These are phyloP conservation scores for Thunnus maccoyii DNA, from an alignment of 2,113 vertebrate species.

Conservation along the genomic window DNA sequence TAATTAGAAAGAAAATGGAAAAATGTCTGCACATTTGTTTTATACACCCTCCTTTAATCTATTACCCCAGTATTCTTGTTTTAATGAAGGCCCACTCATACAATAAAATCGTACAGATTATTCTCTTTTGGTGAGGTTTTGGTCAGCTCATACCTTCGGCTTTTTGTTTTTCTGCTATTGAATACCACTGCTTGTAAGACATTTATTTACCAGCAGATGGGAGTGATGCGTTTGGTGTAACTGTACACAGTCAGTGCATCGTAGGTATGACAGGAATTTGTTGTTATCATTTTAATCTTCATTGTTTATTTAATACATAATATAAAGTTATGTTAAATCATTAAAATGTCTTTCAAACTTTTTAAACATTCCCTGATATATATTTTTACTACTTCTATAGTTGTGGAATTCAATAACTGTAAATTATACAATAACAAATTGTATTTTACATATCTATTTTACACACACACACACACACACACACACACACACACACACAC, in stretches of 20 bases:
- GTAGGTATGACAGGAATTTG: background rate
- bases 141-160: background rate
- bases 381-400: background rate
- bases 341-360: no score
- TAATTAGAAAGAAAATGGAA: background rate
- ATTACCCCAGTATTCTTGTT: conserved; percentile 23
- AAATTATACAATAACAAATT: background rate
- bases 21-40: background rate
- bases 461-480: background rate
- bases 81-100: conserved; percentile 17
- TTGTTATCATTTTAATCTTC: background rate
- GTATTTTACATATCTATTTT: background rate
- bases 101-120: conserved; percentile 43
- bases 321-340: background rate
- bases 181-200: background rate
- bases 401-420: background rate
- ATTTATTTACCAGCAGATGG: conserved; percentile 45
- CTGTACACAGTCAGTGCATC: background rate
- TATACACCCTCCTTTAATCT: conserved; percentile 18
- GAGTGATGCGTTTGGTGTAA: background rate
- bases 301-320: background rate
- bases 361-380: no score
- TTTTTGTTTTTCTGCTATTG: background rate
- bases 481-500: background rate
- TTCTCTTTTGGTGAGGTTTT: conserved; percentile 18